A percentile compares a stretch with the other conserved stretches of the same genome.
These are phyloP conservation scores for Cerceris rybyensis DNA, from an alignment of 2,888 invertebrate species.

Conservation along the genomic window DNA sequence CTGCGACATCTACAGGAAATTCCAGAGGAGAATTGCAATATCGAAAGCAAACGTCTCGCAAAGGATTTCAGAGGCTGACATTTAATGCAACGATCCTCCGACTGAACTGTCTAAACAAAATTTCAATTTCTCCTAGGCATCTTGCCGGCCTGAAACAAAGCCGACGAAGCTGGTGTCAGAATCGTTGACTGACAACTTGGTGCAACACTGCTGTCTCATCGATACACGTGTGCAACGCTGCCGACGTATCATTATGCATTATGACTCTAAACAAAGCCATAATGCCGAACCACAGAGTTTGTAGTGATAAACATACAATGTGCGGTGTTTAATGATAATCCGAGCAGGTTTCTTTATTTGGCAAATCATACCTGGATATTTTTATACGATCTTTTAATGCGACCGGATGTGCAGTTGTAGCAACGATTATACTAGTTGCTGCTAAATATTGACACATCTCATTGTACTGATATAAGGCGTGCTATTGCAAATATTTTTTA, in stretches of 20 bases:
- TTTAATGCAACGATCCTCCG: neutral
- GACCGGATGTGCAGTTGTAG: no score
- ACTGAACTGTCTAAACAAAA: conserved; percentile 47
- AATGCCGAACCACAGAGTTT: neutral
- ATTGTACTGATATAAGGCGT: no score
- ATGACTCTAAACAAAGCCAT: conserved; percentile 31
- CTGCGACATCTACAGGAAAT: neutral
- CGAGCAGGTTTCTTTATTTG: no score
- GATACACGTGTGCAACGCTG: conserved; percentile 14
- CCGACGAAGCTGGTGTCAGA: conserved; percentile 42
- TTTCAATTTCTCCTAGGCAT: conserved; percentile 48
- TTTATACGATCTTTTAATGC: no score
- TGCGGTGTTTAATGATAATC: no score
- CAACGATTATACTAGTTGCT: no score
- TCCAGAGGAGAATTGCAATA: neutral
- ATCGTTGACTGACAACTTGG: conserved; percentile 37
- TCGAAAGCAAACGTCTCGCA: neutral
- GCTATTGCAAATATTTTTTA: no score
- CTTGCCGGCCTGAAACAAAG: conserved; percentile 46
- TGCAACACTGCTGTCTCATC: conserved; percentile 33
- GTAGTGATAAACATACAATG: neutral
- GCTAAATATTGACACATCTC: no score
- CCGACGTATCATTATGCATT: conserved; percentile 40
- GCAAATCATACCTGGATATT: no score
- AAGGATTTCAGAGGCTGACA: neutral